Conservation (phyloP, 2,888 invertebrate species). For the Blomia tropicalis region DNA sequence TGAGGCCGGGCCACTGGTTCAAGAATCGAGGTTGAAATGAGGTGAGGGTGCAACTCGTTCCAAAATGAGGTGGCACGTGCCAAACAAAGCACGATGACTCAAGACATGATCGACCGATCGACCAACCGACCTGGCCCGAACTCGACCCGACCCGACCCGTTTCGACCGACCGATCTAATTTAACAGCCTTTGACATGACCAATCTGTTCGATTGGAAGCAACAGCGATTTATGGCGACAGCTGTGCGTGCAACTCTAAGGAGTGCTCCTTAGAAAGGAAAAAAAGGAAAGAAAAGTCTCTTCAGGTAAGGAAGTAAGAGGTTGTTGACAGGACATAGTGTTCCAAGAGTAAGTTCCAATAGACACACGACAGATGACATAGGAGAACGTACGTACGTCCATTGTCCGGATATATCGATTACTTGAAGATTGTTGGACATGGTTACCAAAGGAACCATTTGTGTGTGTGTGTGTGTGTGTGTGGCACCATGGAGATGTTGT, state of each 20-base stretch:
- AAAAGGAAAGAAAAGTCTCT: not conserved
- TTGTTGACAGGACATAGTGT: not conserved
- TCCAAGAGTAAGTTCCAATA: not conserved
- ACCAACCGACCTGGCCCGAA: too few species aligned
- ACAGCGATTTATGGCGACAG: conserved; percentile 4
- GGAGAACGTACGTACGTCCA: too few species aligned
- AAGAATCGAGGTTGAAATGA: too few species aligned
- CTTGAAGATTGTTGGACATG: too few species aligned
- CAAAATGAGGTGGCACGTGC: not conserved
- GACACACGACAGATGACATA: conserved; percentile 6
- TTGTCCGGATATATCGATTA: too few species aligned
- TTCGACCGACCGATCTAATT: too few species aligned
- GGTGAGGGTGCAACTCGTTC: too few species aligned
- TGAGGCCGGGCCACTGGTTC: too few species aligned
- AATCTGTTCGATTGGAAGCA: not conserved
- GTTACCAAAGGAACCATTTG: too few species aligned
- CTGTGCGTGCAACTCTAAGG: not conserved
- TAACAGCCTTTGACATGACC: conserved; percentile 4
- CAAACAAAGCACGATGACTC: not conserved
- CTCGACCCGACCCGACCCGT: not conserved
- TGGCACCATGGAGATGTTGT: too few species aligned
- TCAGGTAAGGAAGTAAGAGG: not conserved
- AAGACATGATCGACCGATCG: not conserved
- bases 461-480: too few species aligned
- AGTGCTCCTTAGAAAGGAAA: not conserved